These are phyloP conservation scores for Sciurus vulgaris DNA, from an alignment of 2,797 vertebrate genomes.

Conservation along the genomic window DNA sequence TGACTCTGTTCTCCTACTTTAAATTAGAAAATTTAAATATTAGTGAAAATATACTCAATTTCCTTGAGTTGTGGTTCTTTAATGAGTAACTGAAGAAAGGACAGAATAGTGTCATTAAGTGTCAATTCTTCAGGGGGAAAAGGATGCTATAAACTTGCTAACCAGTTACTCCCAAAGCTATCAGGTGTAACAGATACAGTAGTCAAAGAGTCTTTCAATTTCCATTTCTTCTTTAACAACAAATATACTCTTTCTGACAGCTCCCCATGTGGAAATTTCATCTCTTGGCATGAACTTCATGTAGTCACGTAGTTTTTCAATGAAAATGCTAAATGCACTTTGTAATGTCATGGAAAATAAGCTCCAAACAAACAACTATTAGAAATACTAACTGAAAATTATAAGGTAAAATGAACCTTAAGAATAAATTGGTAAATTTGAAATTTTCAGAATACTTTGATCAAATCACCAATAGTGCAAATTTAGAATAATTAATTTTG, in stretches of 20 bases:
- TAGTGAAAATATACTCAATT: slow-evolving; percentile 17
- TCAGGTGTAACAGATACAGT: neutral
- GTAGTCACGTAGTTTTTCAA: neutral
- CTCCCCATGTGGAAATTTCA: neutral
- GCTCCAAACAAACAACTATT: neutral
- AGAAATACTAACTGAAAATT: neutral
- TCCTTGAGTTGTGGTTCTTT: slow-evolving; percentile 29
- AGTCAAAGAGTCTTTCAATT: slow-evolving; percentile 27
- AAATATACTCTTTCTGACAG: slow-evolving; percentile 19
- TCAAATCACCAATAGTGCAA: neutral
- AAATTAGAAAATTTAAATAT: slow-evolving; percentile 62
- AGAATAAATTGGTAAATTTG: neutral
- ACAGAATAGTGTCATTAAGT: slow-evolving; percentile 12
- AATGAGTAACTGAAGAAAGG: slow-evolving; percentile 58
- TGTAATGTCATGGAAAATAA: neutral
- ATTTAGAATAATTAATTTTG: neutral
- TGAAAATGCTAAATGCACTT: neutral
- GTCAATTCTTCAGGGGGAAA: slow-evolving; percentile 39
- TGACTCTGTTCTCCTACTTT: slow-evolving; percentile 30
- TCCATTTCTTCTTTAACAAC: neutral
- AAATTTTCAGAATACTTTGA: neutral
- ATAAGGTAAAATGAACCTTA: neutral
- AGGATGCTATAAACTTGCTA: slow-evolving; percentile 5
- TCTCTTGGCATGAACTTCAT: neutral
- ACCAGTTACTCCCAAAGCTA: slow-evolving; percentile 4